Base-by-base conservation (phyloP, 2,113 vertebrate genomes). In the Zingel zingel region DNA sequence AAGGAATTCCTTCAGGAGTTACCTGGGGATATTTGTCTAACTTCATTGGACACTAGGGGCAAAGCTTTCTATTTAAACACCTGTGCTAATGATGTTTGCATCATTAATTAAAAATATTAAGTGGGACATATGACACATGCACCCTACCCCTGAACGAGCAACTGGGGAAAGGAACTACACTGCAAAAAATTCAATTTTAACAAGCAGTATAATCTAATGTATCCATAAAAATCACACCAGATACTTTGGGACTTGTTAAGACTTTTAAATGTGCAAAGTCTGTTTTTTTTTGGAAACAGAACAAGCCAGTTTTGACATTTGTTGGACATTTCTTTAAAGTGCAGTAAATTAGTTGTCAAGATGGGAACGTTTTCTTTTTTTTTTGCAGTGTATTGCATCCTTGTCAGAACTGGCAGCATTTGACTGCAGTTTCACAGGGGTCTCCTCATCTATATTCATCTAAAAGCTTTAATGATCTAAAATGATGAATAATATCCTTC, bases 361-460 rank as follows among this genome's bases (percentile, higher is more conserved):
- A 76, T 65, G 3, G 19, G 21, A 33, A 36, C 0, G 0, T 27
- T 45, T 25, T 45, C 18, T 4, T 51, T 58, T 70, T 45, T 65
- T 53, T 78, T 72, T 66, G 21, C 43, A 71, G 65, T 89, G 33
- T 30, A 62, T 61, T 81, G 27, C 72, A 64, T 85, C 43, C 39
- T 48, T 67, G 16, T 77, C 62, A 78, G 59, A 5, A 79, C 19
- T 63, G 72, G 39, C 54, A 68, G 70, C 77, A 64, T 77, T 77
- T 89, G 71, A 82, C 67, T 85, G 67, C 57, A 47, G 59, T 84
- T 90, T 86, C 67, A 77, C 63, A 68, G 56, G 68, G 51, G 30
- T 79, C 74, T 85, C 64, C 70, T 90, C 85, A 92, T 94, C 77
- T 85, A 79, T 92, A 92, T 93, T 93, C 83, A 93, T 93, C 66